Base-by-base conservation (phyloP, 2,113 vertebrate genomes). In the Seriola dumerili region DNA sequence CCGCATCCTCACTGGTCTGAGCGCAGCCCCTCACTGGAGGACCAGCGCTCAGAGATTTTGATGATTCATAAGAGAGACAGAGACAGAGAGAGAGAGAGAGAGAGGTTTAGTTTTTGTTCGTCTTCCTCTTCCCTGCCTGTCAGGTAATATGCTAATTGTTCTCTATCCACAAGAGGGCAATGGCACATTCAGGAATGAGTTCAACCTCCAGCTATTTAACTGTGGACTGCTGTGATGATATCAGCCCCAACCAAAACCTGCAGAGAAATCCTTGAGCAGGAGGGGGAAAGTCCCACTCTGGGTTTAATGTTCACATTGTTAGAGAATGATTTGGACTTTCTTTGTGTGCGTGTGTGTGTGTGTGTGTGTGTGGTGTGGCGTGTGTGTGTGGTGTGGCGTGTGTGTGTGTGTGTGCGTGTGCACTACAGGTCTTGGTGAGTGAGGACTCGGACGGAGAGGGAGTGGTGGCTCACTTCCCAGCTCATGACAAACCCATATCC, bases 401-500 rank as follows among this genome's bases (percentile, higher is more conserved):
- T 71, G 29, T 85, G 71, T 83, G 74, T 78, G 68, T 76, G 58
- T 80, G 17, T 80, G 25, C 82, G 5, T 78, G 21, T 83, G n/a
- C 46, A 34, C 16, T 76, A 2, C 94, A 99, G 98, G 98, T 99
- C 0, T 90, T 99, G 72, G 96, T 99, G 94, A 99, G 97, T 0
- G 98, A 99, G 84, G 98, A 99, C 85, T 97, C 97, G 0, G 98
- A 99, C 38, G 97, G 97, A 0, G 96, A 97, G 23, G 98, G 98
- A 58, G 95, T 99, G n/a, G 97, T 99, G 93, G 98, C 98, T 78
- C 98, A 99, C 94, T 99, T 99, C 92, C 98, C 97, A 82, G 98
- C 98, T 8, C 98, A 99, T 13, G 98, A 99, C 92, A 99, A 99
- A 88, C 98, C 98, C 34, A 98, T 99, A 84, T 99, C 97, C 94